Percentiles rank a stretch among this genome's conserved stretches.
Evolutionary conservation across 2,113 vertebrate genomes (phyloP).

Genomic region (Haemorhous mexicanus): DNA sequence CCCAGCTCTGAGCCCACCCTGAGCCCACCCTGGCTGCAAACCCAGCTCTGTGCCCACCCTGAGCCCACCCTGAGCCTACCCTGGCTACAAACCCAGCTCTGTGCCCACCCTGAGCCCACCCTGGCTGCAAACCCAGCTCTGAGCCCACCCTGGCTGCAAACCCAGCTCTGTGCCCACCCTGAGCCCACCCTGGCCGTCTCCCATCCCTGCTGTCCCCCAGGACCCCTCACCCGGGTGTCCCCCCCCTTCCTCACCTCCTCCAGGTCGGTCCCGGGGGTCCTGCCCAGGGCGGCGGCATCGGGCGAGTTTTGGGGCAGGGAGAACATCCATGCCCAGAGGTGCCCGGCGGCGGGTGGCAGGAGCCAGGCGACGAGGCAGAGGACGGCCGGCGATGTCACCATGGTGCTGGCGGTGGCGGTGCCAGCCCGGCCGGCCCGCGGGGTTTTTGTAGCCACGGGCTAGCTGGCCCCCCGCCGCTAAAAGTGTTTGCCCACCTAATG

Average conservation of each 20-base stretch:
- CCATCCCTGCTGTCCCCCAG: neutral
- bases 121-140: too few species aligned
- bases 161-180: too few species aligned
- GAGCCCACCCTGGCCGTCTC: too few species aligned
- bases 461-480: conserved; percentile 35
- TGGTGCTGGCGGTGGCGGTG: neutral
- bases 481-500: conserved; percentile 79
- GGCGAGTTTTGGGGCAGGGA: conserved; percentile 79
- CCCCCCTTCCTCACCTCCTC: conserved; percentile 70
- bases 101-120: too few species aligned
- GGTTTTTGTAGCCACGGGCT: conserved; percentile 69
- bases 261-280: neutral
- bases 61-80: too few species aligned
- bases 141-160: too few species aligned
- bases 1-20: too few species aligned
- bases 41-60: too few species aligned
- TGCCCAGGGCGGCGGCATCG: conserved; percentile 58
- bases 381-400: neutral
- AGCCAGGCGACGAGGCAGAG: conserved; percentile 39
- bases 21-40: too few species aligned
- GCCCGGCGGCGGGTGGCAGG: conserved; percentile 54
- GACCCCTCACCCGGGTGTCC: neutral
- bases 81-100: too few species aligned
- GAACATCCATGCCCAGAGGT: conserved; percentile 89
- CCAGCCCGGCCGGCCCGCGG: neutral